Conservation (phyloP, 1,140 invertebrate genomes). For the Centruroides sculpturatus region DNA sequence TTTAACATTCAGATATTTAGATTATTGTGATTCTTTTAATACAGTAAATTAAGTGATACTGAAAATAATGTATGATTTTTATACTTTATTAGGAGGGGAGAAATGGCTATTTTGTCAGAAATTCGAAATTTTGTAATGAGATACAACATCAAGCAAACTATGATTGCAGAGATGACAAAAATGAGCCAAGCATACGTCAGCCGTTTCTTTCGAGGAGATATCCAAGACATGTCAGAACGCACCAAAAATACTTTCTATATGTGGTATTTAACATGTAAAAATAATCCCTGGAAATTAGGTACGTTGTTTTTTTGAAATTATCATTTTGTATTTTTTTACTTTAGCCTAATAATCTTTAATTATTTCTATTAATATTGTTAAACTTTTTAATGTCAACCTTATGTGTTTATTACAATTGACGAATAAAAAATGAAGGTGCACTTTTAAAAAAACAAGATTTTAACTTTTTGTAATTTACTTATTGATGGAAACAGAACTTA, state of each 20-base stretch:
- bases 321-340: background rate
- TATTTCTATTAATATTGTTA: no score
- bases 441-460: no score
- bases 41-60: no score
- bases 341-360: no score
- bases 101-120: conserved; percentile 23
- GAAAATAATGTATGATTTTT: background rate
- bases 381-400: no score
- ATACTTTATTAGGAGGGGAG: conserved; percentile 20
- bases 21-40: no score
- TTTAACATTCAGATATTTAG: no score
- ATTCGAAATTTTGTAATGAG: conserved; percentile 26
- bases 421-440: no score
- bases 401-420: no score
- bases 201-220: conserved; percentile 27
- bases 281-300: conserved; percentile 21
- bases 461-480: no score
- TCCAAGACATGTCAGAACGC: conserved; percentile 26
- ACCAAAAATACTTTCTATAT: conserved; percentile 27
- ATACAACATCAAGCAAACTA: conserved; percentile 27
- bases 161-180: conserved; percentile 28
- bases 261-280: conserved; percentile 27
- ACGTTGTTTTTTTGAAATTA: conserved; percentile 1
- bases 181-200: conserved; percentile 29
- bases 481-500: no score